Conservation (phyloP, 2,797 vertebrate genomes). For the Hypotaenidia philippensis region DNA sequence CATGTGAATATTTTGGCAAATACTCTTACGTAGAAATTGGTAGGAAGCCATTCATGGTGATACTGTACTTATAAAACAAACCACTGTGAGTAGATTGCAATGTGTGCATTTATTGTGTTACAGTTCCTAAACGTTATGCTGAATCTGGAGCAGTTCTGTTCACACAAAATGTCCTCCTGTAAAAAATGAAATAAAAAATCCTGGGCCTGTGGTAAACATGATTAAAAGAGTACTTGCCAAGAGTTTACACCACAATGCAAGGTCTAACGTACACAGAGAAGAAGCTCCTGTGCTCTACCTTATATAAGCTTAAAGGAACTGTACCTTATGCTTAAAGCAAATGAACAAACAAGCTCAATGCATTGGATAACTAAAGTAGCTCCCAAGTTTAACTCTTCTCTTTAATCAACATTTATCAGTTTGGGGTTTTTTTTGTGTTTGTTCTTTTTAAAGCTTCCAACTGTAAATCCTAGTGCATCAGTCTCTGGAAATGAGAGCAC, state of each 20-base stretch:
- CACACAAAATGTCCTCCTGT: not conserved
- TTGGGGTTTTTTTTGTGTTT: not conserved
- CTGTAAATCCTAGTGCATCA: slow-evolving; percentile 77
- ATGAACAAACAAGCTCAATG: not conserved
- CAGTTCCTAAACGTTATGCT: not conserved
- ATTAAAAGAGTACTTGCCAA: not conserved
- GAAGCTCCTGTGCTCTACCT: not conserved
- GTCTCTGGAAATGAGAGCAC: slow-evolving; percentile 75
- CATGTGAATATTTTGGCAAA: not conserved
- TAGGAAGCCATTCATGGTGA: not conserved
- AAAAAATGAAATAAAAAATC: not conserved
- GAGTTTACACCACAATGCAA: not conserved
- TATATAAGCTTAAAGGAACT: not conserved
- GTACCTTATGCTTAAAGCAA: not conserved
- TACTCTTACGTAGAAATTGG: not conserved
- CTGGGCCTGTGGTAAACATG: not conserved
- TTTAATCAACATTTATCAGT: not conserved
- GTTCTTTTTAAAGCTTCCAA: slow-evolving; percentile 76
- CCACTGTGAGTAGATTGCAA: not conserved
- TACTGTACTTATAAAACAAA: not conserved
- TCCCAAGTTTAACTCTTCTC: not conserved
- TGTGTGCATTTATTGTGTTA: not conserved
- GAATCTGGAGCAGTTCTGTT: not conserved
- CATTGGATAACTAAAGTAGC: not conserved
- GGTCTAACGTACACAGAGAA: not conserved